Evolutionary conservation across 2,888 invertebrate species (phyloP).

Genomic region (Thecophora atra): DNA sequence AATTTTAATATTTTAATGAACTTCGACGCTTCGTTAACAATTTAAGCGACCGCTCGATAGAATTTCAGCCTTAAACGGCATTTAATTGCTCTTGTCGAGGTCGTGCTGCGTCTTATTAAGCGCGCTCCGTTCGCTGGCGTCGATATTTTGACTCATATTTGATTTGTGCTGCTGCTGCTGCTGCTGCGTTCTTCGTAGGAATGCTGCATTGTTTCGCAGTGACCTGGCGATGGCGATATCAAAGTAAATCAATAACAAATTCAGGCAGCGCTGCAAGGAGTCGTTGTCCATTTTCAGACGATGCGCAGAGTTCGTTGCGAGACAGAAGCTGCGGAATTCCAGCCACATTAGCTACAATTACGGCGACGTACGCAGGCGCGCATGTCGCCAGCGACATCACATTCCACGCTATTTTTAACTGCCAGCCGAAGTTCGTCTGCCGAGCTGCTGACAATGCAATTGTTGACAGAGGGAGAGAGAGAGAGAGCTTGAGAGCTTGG

Average conservation of each 20-base stretch:
- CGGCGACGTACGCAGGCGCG: slow-evolving; percentile 34
- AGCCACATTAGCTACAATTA: slow-evolving; percentile 38
- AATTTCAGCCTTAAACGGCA: too few species aligned
- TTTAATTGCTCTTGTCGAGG: slow-evolving; percentile 38
- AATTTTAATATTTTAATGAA: too few species aligned
- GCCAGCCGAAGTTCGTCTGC: slow-evolving; percentile 33
- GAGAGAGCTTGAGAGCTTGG: too few species aligned
- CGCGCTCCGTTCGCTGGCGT: slow-evolving; percentile 49
- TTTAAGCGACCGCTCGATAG: too few species aligned
- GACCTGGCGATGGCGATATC: slow-evolving; percentile 11
- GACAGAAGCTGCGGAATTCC: slow-evolving; percentile 33
- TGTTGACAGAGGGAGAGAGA: slow-evolving; percentile 26
- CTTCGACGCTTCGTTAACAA: too few species aligned
- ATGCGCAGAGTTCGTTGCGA: slow-evolving; percentile 29
- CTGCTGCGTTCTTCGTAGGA: not conserved
- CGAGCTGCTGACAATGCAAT: slow-evolving; percentile 31
- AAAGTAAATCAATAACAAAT: slow-evolving; percentile 48
- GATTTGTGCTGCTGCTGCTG: slow-evolving; percentile 23
- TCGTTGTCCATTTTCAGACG: slow-evolving; percentile 46
- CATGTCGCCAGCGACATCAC: slow-evolving; percentile 43
- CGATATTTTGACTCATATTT: slow-evolving; percentile 31
- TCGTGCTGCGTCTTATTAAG: slow-evolving; percentile 60
- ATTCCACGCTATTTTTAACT: slow-evolving; percentile 50
- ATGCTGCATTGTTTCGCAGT: slow-evolving; percentile 28
- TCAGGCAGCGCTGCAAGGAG: slow-evolving; percentile 35